Percentiles rank a stretch among this genome's conserved stretches.
phyloP scores from a whole-genome alignment of 2,797 vertebrate species.

The Chelon auratus region DNA sequence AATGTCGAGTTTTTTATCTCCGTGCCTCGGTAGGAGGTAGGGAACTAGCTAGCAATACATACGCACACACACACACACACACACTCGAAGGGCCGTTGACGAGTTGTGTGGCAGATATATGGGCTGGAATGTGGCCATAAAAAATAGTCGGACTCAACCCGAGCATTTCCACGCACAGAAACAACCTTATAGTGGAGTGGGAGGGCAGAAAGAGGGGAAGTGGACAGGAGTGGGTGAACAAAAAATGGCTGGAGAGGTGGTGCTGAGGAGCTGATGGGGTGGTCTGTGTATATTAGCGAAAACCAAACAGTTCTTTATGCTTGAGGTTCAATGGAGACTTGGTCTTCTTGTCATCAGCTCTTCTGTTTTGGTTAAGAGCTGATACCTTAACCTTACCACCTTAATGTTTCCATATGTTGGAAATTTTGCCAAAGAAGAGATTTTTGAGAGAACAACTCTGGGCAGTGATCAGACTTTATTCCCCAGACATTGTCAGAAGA shows the following conservation, averaged over 20 bases:
- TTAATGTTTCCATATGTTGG: too few relatives aligned
- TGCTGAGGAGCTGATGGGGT: conserved; percentile 29
- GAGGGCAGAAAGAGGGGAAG: conserved; percentile 28
- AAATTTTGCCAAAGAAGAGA: too few relatives aligned
- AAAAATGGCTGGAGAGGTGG: conserved; percentile 29
- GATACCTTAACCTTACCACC: too few relatives aligned
- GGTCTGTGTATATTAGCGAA: conserved; percentile 22
- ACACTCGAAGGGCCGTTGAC: conserved; percentile 71
- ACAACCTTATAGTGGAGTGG: conserved; percentile 76
- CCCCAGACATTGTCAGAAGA: too few relatives aligned
- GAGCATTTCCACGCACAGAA: conserved; percentile 87
- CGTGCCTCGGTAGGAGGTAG: conserved; percentile 46
- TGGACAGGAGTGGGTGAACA: conserved; percentile 31
- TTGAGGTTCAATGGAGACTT: neutral
- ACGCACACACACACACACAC: conserved; percentile 18
- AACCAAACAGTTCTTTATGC: neutral
- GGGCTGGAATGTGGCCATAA: conserved; percentile 93
- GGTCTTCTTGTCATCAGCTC: neutral
- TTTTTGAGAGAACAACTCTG: too few relatives aligned
- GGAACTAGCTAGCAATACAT: conserved; percentile 21
- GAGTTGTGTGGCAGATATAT: conserved; percentile 99
- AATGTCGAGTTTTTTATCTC: conserved; percentile 50
- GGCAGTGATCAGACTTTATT: too few relatives aligned
- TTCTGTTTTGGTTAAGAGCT: neutral
- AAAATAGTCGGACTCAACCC: conserved; percentile 93